A percentile compares a stretch with the other conserved stretches of the same genome.
Conservation (phyloP, 1,140 invertebrate genomes). For the Drosophila paulistorum region DNA sequence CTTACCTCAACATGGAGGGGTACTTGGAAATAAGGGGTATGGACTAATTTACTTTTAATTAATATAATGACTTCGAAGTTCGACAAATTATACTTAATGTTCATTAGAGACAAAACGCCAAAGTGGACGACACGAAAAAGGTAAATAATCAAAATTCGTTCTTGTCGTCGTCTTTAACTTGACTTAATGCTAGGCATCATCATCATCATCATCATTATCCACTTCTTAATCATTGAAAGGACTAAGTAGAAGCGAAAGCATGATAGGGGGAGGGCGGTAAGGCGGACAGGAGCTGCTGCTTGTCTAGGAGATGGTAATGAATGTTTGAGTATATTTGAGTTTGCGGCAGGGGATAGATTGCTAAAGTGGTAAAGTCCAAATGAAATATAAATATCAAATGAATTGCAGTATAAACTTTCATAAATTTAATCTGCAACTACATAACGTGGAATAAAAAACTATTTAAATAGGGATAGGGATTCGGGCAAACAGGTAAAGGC, state of each 20-base stretch:
- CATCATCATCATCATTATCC: background rate
- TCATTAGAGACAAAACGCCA: conserved; percentile 45
- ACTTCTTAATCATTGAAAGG: background rate
- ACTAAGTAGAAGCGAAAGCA: background rate
- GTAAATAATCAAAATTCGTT: conserved; percentile 59
- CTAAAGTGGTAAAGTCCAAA: background rate
- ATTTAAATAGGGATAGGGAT: too few species aligned
- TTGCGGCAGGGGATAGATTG: background rate
- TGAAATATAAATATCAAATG: conserved; percentile 14
- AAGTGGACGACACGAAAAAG: conserved; percentile 43
- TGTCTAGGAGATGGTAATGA: conserved; percentile 1
- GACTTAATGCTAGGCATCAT: background rate
- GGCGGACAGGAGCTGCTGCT: background rate
- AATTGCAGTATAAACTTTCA: conserved; percentile 3
- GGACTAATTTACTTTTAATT: conserved; percentile 78
- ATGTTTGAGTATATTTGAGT: conserved; percentile 12
- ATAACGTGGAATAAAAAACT: too few species aligned
- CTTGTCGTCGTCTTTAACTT: conserved; percentile 10
- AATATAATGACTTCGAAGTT: conserved; percentile 77
- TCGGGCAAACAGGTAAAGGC: too few species aligned
- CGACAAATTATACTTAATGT: conserved; percentile 70
- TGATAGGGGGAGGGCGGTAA: background rate
- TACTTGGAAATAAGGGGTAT: conserved; percentile 3
- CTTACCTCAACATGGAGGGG: background rate
- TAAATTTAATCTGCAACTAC: background rate